Base-by-base conservation (phyloP, 2,888 invertebrate species). In the Rhagium mordax region DNA sequence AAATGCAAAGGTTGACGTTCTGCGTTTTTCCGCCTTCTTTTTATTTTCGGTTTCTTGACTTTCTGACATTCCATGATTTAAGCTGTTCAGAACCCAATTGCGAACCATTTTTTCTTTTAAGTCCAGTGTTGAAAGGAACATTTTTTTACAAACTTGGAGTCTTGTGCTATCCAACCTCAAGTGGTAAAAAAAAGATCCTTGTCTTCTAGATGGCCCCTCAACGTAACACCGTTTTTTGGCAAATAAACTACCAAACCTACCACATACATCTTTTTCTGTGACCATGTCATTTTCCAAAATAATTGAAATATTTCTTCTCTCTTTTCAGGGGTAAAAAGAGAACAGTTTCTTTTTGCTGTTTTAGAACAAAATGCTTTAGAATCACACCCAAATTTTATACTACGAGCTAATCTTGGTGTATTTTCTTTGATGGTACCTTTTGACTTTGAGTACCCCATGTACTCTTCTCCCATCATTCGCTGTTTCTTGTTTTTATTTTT, bases 271-370 rank as follows among this genome's bases (percentile, higher is more conserved):
- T 57, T 57, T n/a, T 57, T 57, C 29, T 57, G 15, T 15, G 57
- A 15, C 57, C 57, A 57, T 27, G n/a, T 24, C 29, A 57, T 57
- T 57, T 57, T 24, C 57, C 57, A 57, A 29, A 57, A 57, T 27
- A 29, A 27, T 29, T 15, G 27, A 24, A 57, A 57, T 15, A 57
- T 59, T 59, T 59, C 29, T 15, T 27, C 6, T 59, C 27, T 27
- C 16, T 59, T 59, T 27, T 29, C 7, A 29, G 29, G 29, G 16
- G 15, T 29, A 59, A 59, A 59, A 21, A 59, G 21, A 27, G 29
- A 29, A 15, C 16, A 59, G 29, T 59, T 15, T 57, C 29, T 7
- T 33, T 33, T 33, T n/a, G 57, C 13, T 27, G 21, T n/a, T 24
- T 57, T 57, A 21, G 5, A 13, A n/a, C 57, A 24, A 57, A 57